Base-by-base conservation (phyloP, 2,113 vertebrate species). In the Craseonycteris thonglongyai region DNA sequence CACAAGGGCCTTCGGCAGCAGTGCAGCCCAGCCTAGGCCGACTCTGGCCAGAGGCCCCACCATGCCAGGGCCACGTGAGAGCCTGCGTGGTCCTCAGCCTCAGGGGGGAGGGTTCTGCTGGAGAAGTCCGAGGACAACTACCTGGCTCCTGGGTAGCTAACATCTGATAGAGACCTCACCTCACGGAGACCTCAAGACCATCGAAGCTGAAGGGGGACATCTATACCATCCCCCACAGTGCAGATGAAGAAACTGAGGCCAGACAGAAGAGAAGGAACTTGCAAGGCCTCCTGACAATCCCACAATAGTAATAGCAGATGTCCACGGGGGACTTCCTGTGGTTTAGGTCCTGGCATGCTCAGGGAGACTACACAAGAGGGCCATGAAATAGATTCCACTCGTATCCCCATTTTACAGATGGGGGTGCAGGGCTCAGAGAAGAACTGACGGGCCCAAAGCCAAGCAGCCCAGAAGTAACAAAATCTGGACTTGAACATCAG, bases 401-500 rank as follows among this genome's bases (percentile, higher is more conserved):
- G 61, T 51, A 61, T 90, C n/a, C 69, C 84, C 75, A 84, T 78
- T 72, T 80, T 71, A 58, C 49, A 59, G 30, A 90, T 75, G 35
- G 33, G 28, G 47, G 93, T 85, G 47, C 59, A 84, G 61, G 19
- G 35, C 13, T 92, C 35, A 84, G n/a, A 88, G 45, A 91, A 30
- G 28, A 91, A 82, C 35, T 33, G 30, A 82, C 30, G 21, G 4
- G 22, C 14, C 42, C 33, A 92, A 84, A 42, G 9, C 59, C 51
- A 58, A 16, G 68, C 28, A 84, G 38, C 75, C 65, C 61, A 33
- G 26, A 84, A 92, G 51, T 61, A 28, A 88, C 58, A 83, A 94
- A 83, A 94, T 95, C 51, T 87, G 56, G 40, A 76, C 72, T 87
- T 66, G 78, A 95, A 76, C 30, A 24, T 91, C 58, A 38, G 38